Percentiles rank a stretch among this genome's conserved stretches.
Evolutionary conservation across 2,888 invertebrate genomes (phyloP).

Genomic region (Xanthorhoe spadicearia): DNA sequence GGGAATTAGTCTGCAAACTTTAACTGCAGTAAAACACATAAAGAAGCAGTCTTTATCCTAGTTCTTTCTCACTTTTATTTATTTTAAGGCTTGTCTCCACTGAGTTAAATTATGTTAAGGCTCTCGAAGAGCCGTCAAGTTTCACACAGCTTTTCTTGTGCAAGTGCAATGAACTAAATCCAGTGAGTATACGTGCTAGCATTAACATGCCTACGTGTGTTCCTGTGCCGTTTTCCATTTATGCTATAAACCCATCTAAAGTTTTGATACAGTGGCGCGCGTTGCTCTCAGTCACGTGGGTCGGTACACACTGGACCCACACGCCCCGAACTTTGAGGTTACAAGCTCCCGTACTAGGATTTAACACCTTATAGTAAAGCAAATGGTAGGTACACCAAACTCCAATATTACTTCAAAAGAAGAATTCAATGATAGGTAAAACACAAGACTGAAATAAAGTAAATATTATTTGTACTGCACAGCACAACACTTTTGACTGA

Average conservation of each 20-base stretch:
- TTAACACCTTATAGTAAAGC: not conserved
- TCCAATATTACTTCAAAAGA: too few relatives aligned
- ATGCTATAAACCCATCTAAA: conserved; percentile 44
- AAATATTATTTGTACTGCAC: too few relatives aligned
- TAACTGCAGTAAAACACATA: conserved; percentile 1
- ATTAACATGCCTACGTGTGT: conserved; percentile 39
- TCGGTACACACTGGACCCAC: conserved; percentile 43
- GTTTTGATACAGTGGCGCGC: conserved; percentile 41
- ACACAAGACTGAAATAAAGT: too few relatives aligned
- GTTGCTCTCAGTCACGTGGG: conserved; percentile 44
- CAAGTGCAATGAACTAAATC: conserved; percentile 13
- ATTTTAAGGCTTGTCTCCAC: too few relatives aligned
- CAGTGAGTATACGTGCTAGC: conserved; percentile 27
- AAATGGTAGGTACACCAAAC: not conserved
- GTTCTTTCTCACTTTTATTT: not conserved
- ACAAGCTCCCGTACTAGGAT: conserved; percentile 7
- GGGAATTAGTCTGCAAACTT: not conserved
- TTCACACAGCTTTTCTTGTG: not conserved
- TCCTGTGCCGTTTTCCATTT: conserved; percentile 40
- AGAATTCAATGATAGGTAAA: too few relatives aligned
- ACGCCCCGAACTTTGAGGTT: conserved; percentile 40
- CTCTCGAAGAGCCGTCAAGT: not conserved
- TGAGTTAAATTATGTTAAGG: too few relatives aligned
- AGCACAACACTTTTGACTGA: too few relatives aligned
- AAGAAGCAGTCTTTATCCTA: not conserved